Conservation (phyloP, 2,888 invertebrate species). For the Mantis religiosa region DNA sequence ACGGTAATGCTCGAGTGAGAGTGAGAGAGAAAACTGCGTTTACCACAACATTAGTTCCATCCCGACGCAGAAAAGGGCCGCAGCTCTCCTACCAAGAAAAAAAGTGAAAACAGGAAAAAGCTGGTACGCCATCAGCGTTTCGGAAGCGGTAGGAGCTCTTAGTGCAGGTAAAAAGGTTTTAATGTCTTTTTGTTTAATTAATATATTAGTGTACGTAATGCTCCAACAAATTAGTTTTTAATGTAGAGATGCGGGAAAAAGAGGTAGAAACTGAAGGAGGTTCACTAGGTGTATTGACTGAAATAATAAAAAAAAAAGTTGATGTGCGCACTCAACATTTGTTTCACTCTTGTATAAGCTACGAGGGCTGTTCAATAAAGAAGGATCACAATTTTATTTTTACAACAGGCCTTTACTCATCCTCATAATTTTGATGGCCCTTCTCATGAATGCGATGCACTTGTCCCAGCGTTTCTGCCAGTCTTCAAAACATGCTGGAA, state of each 20-base stretch:
- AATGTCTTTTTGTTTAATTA: background rate
- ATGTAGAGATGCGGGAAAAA: background rate
- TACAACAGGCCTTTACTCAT: too few relatives aligned
- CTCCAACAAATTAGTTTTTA: background rate
- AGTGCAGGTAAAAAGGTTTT: background rate
- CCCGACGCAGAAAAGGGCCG: too few relatives aligned
- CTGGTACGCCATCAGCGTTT: background rate
- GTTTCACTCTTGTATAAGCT: too few relatives aligned
- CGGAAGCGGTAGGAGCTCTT: background rate
- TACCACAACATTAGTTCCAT: background rate
- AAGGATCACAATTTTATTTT: too few relatives aligned
- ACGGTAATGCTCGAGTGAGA: background rate
- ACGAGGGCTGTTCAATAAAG: too few relatives aligned
- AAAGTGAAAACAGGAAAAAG: background rate
- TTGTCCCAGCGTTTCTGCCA: too few relatives aligned
- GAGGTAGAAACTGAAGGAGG: background rate
- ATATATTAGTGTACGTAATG: background rate
- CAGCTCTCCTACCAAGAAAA: background rate
- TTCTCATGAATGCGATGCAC: too few relatives aligned
- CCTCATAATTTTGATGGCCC: too few relatives aligned
- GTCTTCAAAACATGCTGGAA: too few relatives aligned
- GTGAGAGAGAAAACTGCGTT: background rate
- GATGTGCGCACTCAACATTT: too few relatives aligned
- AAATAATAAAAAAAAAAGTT: too few relatives aligned
- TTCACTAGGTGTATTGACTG: background rate